A percentile compares a stretch with the other conserved stretches of the same genome.
These are phyloP conservation scores for Rhincodon typus DNA, from an alignment of 2,797 vertebrate genomes.

Conservation along the genomic window DNA sequence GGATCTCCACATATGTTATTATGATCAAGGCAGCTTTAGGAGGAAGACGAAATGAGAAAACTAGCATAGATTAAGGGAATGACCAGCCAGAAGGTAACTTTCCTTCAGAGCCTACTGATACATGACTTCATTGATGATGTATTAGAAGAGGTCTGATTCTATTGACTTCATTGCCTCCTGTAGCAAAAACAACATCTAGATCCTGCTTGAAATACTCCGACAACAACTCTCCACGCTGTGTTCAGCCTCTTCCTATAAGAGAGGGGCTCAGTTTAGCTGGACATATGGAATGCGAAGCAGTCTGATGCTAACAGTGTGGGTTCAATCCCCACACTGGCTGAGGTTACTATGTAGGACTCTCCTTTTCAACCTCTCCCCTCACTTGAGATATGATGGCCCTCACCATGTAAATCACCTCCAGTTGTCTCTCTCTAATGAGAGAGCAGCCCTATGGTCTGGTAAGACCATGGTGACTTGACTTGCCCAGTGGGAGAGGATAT, in stretches of 20 bases:
- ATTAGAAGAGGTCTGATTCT: neutral
- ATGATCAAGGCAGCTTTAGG: neutral
- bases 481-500: neutral
- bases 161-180: neutral
- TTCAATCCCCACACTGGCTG: too few species aligned
- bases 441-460: too few species aligned
- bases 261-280: too few species aligned
- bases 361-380: too few species aligned
- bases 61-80: neutral
- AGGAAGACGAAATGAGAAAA: neutral
- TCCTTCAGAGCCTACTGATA: neutral
- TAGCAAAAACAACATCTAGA: neutral
- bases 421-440: too few species aligned
- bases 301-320: too few species aligned
- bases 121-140: neutral
- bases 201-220: neutral
- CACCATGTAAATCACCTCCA: too few species aligned
- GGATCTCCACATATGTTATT: neutral
- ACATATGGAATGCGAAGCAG: too few species aligned
- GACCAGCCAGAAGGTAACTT: neutral
- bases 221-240: neutral
- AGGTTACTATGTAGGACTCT: too few species aligned
- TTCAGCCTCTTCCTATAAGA: neutral
- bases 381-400: too few species aligned
- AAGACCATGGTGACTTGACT: too few species aligned